These are phyloP conservation scores for Pachypsylla venusta DNA, from an alignment of 1,140 invertebrate genomes.

Conservation along the genomic window DNA sequence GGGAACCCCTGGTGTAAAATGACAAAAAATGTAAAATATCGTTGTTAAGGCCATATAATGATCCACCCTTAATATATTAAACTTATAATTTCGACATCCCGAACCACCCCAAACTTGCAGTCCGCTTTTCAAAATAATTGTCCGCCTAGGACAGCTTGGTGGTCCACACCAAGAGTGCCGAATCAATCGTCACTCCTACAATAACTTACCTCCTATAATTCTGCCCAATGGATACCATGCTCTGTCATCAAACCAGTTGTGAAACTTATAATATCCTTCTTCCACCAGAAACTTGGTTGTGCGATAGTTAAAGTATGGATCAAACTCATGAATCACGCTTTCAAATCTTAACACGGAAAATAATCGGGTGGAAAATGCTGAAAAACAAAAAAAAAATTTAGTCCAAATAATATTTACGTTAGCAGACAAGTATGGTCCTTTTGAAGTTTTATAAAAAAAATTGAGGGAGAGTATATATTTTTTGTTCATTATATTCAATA, in stretches of 20 bases:
- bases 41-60: too few relatives aligned
- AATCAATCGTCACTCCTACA: too few relatives aligned
- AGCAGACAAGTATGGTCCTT: slow-evolving; percentile 15
- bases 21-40: too few relatives aligned
- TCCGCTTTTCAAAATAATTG: too few relatives aligned
- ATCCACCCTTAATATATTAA: too few relatives aligned
- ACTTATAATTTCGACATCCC: too few relatives aligned
- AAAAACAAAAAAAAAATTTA: slow-evolving; percentile 31
- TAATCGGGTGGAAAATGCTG: slow-evolving; percentile 86
- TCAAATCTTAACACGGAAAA: slow-evolving; percentile 96
- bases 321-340: slow-evolving; percentile 97
- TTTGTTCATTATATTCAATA: too few relatives aligned
- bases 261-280: slow-evolving; percentile 94
- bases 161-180: too few relatives aligned
- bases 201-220: slow-evolving; percentile 84
- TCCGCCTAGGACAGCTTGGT: too few relatives aligned
- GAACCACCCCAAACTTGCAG: too few relatives aligned
- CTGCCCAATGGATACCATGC: slow-evolving; percentile 96
- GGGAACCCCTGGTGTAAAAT: slow-evolving; percentile 2
- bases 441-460: slow-evolving; percentile 4
- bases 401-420: not conserved
- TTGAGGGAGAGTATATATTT: not conserved
- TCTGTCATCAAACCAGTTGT: slow-evolving; percentile 98
- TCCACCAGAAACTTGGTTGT: slow-evolving; percentile 88
- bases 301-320: slow-evolving; percentile 97